Base-by-base conservation (phyloP, 2,113 vertebrate genomes). In the Synodontis membranacea region DNA sequence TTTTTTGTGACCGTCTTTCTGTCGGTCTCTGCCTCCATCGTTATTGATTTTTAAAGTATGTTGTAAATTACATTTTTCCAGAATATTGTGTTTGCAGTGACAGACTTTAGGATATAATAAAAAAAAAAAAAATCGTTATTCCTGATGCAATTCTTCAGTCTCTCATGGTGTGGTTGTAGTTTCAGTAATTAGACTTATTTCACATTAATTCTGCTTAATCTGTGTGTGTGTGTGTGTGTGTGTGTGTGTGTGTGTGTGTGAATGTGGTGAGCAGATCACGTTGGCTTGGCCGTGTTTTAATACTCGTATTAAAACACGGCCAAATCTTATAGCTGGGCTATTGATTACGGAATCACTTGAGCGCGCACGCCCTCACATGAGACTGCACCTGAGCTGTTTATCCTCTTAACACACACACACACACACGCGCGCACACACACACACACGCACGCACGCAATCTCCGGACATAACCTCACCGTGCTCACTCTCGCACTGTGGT, bases 401-500 rank as follows among this genome's bases (percentile, higher is more conserved):
- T 80, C 76, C 52, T 80, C 78, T 80, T 80, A 80, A 80, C 39
- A 62, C 60, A 62, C 60, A 62, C 42, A 44, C 58, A 66, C 14
- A 37, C 15, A 37, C 34, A 0, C 64, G 4, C 6, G 19, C 17
- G 9, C 66, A 72, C 70, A 74, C 39, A 46, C 72, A n/a, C 25
- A 48, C 44, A n/a, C 44, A 48, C 37, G 15, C 68, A 42, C 70
- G 14, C 42, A 12, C 39, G 21, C 66, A 39, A 42, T 2, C 23
- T 2, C 72, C 68, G 23, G 19, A 68, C 34, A 74, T 5, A 74
- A 7, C 44, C 42, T 75, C 72, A 48, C 14, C 44, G 48, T 15
- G 37, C 46, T 68, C 28, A 10, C 12, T 79, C 14, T 42, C 46
- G 8, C 31, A 62, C 37, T 0, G 23, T 11, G 3, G 14, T 39